phyloP scores from a whole-genome alignment of 2,888 invertebrate genomes.

The Drosophila melanosoma region DNA sequence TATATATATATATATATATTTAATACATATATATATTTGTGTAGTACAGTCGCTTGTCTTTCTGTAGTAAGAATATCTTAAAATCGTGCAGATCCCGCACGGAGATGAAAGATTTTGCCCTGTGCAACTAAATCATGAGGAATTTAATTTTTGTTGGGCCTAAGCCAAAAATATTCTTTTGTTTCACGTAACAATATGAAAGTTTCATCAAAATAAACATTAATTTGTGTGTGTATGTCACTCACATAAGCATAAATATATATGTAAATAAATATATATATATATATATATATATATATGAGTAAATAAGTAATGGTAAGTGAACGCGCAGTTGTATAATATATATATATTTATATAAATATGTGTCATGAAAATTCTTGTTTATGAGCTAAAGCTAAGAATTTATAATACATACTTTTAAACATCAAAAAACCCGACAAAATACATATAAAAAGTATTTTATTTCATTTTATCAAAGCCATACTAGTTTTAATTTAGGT shows the following conservation, averaged over 20 bases:
- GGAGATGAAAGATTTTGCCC: constrained; percentile 45
- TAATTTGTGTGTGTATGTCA: constrained; percentile 43
- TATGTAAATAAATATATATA: constrained; percentile 3
- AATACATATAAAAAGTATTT: constrained; percentile 1
- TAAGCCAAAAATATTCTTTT: constrained; percentile 61
- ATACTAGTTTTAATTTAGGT: constrained; percentile 3
- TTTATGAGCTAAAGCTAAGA: constrained; percentile 50
- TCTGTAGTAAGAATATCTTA: constrained; percentile 50
- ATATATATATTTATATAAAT: neutral
- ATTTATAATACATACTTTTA: constrained; percentile 47
- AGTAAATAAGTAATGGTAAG: constrained; percentile 34
- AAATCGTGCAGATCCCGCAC: constrained; percentile 43
- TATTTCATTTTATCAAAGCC: neutral
- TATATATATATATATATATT: constrained; percentile 17
- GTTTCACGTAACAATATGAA: constrained; percentile 65
- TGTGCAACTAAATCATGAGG: constrained; percentile 63
- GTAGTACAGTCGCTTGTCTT: neutral
- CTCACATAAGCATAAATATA: constrained; percentile 7
- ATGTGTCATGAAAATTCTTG: constrained; percentile 39
- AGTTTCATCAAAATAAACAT: constrained; percentile 62
- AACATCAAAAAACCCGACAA: constrained; percentile 11
- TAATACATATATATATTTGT: neutral
- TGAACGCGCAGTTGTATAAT: constrained; percentile 13
- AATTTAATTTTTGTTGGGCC: constrained; percentile 62
- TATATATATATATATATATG: constrained; percentile 9